phyloP scores from a whole-genome alignment of 92 coral and sea anemone genomes.

The Pocillopora grandis region DNA sequence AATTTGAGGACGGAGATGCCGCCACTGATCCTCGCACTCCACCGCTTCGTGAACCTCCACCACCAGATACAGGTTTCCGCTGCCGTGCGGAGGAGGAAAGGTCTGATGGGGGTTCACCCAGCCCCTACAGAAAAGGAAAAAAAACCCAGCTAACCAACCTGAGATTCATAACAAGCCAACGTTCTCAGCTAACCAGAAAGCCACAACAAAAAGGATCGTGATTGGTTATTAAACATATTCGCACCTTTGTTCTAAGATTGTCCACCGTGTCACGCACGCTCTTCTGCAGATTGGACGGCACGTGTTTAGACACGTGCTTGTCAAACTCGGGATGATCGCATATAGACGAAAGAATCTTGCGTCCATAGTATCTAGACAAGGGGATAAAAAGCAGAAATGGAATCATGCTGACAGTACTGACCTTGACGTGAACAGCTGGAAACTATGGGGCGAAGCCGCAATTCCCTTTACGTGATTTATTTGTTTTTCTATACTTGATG shows the following conservation, averaged over 20 bases:
- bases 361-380: conserved; percentile 82
- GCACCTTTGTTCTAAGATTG: conserved; percentile 79
- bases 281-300: conserved; percentile 76
- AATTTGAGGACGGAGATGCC: conserved; percentile 68
- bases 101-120: conserved; percentile 92
- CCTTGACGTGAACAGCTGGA: no score
- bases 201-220: neutral
- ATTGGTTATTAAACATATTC: neutral
- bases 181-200: neutral
- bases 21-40: conserved; percentile 60
- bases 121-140: conserved; percentile 60
- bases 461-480: neutral
- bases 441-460: neutral
- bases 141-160: no score
- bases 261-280: conserved; percentile 86
- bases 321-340: conserved; percentile 94
- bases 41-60: conserved; percentile 76
- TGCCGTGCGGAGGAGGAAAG: conserved; percentile 90
- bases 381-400: neutral
- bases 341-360: conserved; percentile 81
- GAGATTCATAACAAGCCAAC: neutral
- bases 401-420: neutral
- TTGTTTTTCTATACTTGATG: neutral
- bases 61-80: conserved; percentile 73
- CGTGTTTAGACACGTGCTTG: conserved; percentile 76